A percentile compares a stretch with the other conserved stretches of the same genome.
Conservation (phyloP, 2,888 invertebrate genomes). For the Drosophila affinis region DNA sequence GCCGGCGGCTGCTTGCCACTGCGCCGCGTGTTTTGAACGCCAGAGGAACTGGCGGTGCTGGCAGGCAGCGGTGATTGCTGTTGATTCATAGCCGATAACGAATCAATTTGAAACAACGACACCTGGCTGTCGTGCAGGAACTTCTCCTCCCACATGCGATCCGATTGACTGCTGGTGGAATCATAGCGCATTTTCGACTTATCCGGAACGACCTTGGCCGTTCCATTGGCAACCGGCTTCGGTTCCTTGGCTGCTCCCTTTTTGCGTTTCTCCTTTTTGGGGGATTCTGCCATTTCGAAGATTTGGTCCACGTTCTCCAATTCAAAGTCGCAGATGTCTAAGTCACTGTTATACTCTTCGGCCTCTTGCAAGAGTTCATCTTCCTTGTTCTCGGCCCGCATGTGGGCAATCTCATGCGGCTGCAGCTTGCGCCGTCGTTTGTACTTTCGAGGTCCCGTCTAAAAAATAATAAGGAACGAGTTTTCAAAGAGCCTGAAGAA, state of each 20-base stretch:
- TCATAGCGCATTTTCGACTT: slow-evolving; percentile 61
- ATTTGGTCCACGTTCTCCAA: slow-evolving; percentile 83
- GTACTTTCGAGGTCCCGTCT: slow-evolving; percentile 91
- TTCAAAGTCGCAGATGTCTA: slow-evolving; percentile 82
- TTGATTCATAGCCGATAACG: slow-evolving; percentile 73
- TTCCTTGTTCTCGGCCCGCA: slow-evolving; percentile 65
- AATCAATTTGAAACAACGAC: slow-evolving; percentile 84
- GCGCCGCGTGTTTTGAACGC: slow-evolving; percentile 54
- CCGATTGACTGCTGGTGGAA: slow-evolving; percentile 68
- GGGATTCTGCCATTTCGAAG: slow-evolving; percentile 73
- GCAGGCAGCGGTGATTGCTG: slow-evolving; percentile 45
- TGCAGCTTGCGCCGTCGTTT: slow-evolving; percentile 91
- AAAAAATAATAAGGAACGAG: slow-evolving; percentile 25
- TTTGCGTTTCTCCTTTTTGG: slow-evolving; percentile 58
- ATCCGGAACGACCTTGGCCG: slow-evolving; percentile 1
- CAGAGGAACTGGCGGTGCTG: slow-evolving; percentile 34
- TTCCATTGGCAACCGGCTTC: slow-evolving; percentile 26
- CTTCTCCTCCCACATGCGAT: slow-evolving; percentile 80
- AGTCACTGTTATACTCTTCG: slow-evolving; percentile 79
- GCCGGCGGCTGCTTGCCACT: slow-evolving; percentile 32
- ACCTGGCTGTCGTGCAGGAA: slow-evolving; percentile 67
- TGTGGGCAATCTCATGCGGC: slow-evolving; percentile 86
- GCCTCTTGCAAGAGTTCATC: slow-evolving; percentile 8
- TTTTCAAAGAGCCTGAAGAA: background rate
- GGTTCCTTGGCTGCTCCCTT: slow-evolving; percentile 24